Evolutionary conservation across 2,888 invertebrate genomes (phyloP).

Genomic region (Parnassius mnemosyne): DNA sequence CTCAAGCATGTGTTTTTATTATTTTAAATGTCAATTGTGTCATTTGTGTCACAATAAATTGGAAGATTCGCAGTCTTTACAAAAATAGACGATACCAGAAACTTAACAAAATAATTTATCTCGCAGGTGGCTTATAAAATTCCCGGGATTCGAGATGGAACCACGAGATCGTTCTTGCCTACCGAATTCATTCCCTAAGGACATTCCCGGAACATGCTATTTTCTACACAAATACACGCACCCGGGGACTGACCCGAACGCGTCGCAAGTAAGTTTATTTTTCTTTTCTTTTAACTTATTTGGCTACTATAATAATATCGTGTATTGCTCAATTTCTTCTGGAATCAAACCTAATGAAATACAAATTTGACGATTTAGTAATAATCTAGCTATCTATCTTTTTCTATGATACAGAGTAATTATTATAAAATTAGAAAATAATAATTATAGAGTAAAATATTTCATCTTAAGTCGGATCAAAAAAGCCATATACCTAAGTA

Average conservation of each 20-base stretch:
- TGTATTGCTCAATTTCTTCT: too few relatives aligned
- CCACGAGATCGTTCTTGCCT: constrained; percentile 87
- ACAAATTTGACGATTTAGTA: too few relatives aligned
- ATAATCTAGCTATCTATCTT: too few relatives aligned
- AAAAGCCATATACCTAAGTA: too few relatives aligned
- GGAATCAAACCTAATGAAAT: too few relatives aligned
- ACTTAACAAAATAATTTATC: constrained; percentile 35
- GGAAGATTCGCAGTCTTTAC: background rate
- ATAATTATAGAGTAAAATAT: too few relatives aligned
- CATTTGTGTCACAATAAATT: constrained; percentile 1
- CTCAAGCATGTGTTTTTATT: too few relatives aligned
- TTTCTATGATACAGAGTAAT: too few relatives aligned
- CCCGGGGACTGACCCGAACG: constrained; percentile 81
- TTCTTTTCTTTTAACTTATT: too few relatives aligned
- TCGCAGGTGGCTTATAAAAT: constrained; percentile 86
- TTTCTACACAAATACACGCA: constrained; percentile 91
- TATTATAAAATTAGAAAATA: too few relatives aligned
- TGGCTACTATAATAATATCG: too few relatives aligned
- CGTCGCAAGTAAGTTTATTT: constrained; percentile 72
- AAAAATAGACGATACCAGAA: constrained; percentile 1
- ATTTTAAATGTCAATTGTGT: background rate
- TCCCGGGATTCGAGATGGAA: constrained; percentile 88
- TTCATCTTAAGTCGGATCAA: too few relatives aligned
- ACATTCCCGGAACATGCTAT: constrained; percentile 90
- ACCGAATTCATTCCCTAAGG: constrained; percentile 91